Percentiles rank a stretch among this genome's conserved stretches.
phyloP scores from a whole-genome alignment of 2,113 vertebrate genomes.

The Oryzias curvinotus region DNA sequence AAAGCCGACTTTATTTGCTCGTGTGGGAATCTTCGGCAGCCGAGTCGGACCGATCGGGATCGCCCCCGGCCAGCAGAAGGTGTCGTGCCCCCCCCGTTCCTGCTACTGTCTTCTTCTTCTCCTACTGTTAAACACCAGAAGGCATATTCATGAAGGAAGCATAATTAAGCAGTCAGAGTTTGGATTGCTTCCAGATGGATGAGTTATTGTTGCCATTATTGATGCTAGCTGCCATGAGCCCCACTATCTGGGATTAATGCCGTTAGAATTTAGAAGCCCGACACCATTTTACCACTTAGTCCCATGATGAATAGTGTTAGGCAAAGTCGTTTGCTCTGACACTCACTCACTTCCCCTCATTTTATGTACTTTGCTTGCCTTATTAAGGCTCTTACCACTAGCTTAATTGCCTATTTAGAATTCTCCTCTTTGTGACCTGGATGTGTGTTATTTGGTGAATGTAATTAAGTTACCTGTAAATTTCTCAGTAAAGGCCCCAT shows the following conservation, averaged over 20 bases:
- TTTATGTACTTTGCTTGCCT: slow-evolving; percentile 76
- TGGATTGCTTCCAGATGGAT: slow-evolving; percentile 76
- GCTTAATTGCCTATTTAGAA: slow-evolving; percentile 80
- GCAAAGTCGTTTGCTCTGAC: slow-evolving; percentile 75
- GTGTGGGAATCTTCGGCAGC: slow-evolving; percentile 22
- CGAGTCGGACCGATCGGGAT: slow-evolving; percentile 51
- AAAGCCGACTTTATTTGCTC: too few relatives aligned
- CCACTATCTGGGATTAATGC: slow-evolving; percentile 77
- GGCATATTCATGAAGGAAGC: slow-evolving; percentile 76
- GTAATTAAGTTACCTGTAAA: slow-evolving; percentile 82
- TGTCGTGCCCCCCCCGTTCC: slow-evolving; percentile 21
- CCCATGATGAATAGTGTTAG: slow-evolving; percentile 75
- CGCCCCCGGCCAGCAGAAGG: slow-evolving; percentile 36
- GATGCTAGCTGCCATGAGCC: slow-evolving; percentile 74
- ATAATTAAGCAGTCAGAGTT: slow-evolving; percentile 73
- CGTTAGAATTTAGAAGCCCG: slow-evolving; percentile 75
- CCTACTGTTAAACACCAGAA: slow-evolving; percentile 51
- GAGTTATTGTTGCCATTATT: slow-evolving; percentile 79
- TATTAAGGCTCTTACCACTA: slow-evolving; percentile 75
- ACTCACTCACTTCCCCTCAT: slow-evolving; percentile 72
- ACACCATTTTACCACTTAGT: slow-evolving; percentile 78
- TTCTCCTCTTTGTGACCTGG: slow-evolving; percentile 77
- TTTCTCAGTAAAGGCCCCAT: slow-evolving; percentile 65
- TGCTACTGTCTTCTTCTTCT: slow-evolving; percentile 48
- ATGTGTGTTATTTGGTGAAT: slow-evolving; percentile 78